Conservation (phyloP, 2,888 invertebrate species). For the Aphelenchoides bicaudatus region DNA sequence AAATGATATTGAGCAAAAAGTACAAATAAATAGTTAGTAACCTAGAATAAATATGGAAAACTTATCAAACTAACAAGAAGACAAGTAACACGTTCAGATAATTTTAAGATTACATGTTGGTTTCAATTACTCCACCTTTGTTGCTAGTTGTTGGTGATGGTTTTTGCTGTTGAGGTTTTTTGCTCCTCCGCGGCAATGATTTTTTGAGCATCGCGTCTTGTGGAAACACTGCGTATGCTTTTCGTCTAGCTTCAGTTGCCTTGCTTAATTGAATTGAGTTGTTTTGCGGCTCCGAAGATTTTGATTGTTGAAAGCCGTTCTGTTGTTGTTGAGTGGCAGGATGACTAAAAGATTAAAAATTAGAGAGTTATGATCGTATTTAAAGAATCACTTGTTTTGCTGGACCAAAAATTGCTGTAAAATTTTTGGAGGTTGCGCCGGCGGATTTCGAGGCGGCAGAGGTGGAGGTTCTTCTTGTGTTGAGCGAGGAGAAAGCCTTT, state of each 20-base stretch:
- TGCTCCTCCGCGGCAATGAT: slow-evolving; percentile 40
- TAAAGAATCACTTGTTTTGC: no score
- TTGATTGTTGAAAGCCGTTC: slow-evolving; percentile 6
- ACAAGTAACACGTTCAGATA: no score
- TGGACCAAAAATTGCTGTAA: neutral
- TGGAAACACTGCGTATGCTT: slow-evolving; percentile 50
- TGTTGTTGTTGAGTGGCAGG: neutral
- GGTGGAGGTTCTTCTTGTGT: slow-evolving; percentile 18
- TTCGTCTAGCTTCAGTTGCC: slow-evolving; percentile 31
- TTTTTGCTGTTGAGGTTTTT: slow-evolving; percentile 6
- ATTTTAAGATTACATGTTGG: neutral
- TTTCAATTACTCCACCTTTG: neutral
- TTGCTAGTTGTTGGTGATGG: no score
- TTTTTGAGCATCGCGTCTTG: slow-evolving; percentile 47
- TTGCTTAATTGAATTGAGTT: neutral
- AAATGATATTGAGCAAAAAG: no score
- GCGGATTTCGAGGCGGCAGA: slow-evolving; percentile 27
- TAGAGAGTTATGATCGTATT: neutral
- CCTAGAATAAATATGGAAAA: no score
- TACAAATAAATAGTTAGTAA: no score
- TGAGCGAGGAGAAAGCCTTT: slow-evolving; percentile 1
- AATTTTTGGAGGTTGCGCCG: slow-evolving; percentile 13
- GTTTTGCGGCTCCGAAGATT: neutral
- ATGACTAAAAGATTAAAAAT: slow-evolving; percentile 2
- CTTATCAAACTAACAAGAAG: no score